A percentile compares a stretch with the other conserved stretches of the same genome.
These are phyloP conservation scores for Pelobates cultripes DNA, from an alignment of 2,797 vertebrate genomes.

Conservation along the genomic window DNA sequence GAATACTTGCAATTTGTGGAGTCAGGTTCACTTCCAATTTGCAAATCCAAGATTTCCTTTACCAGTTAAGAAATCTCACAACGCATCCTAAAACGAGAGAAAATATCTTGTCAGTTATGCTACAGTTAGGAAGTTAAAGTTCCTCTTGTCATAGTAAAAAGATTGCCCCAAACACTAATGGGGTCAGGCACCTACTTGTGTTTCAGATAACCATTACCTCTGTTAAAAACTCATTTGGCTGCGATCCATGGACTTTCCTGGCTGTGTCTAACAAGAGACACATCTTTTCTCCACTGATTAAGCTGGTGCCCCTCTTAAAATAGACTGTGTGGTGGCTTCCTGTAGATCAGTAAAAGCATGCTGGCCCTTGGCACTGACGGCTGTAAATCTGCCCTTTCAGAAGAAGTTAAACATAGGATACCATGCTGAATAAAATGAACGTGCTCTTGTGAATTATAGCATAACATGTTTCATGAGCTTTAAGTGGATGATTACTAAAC, in stretches of 20 bases:
- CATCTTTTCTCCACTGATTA: slow-evolving; percentile 48
- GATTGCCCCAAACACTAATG: slow-evolving; percentile 45
- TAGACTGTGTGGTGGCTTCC: slow-evolving; percentile 41
- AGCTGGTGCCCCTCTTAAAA: slow-evolving; percentile 42
- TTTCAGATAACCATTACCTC: slow-evolving; percentile 53
- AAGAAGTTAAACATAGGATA: slow-evolving; percentile 44
- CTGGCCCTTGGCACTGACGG: slow-evolving; percentile 18
- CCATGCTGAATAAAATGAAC: slow-evolving; percentile 22
- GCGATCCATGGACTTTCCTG: slow-evolving; percentile 44
- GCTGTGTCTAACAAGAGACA: slow-evolving; percentile 42
- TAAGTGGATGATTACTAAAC: not conserved
- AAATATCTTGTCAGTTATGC: slow-evolving; percentile 32
- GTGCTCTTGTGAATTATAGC: slow-evolving; percentile 26
- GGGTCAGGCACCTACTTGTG: slow-evolving; percentile 56
- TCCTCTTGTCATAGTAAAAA: slow-evolving; percentile 23
- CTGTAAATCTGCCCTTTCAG: slow-evolving; percentile 45
- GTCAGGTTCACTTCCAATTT: slow-evolving; percentile 11
- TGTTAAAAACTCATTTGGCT: slow-evolving; percentile 56
- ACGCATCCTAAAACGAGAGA: slow-evolving; percentile 22
- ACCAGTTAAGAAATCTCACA: slow-evolving; percentile 18
- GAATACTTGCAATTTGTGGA: slow-evolving; percentile 1
- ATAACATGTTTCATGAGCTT: slow-evolving; percentile 4
- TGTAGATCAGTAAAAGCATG: slow-evolving; percentile 29
- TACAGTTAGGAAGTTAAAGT: slow-evolving; percentile 36
- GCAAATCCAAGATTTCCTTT: slow-evolving; percentile 24